Evolutionary conservation across 2,113 vertebrate species (phyloP).

Genomic region (Sebastes schlegelii): DNA sequence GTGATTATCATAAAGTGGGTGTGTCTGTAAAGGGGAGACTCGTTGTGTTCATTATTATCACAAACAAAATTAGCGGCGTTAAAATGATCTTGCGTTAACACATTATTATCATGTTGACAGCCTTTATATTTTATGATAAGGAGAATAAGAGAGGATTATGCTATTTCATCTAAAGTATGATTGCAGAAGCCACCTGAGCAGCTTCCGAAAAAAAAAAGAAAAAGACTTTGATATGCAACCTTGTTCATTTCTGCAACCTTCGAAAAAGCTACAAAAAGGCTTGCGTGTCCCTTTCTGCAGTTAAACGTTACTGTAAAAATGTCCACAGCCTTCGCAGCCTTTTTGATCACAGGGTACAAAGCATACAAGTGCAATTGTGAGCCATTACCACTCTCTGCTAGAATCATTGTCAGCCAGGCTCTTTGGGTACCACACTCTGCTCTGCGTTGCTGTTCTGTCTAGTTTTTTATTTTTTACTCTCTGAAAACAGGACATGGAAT

Average conservation of each 20-base stretch:
- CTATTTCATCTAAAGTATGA: slow-evolving; percentile 6
- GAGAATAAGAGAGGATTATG: background rate
- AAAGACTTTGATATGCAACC: background rate
- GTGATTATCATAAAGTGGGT: too few species aligned
- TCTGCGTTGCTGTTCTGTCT: slow-evolving; percentile 19
- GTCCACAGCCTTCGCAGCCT: slow-evolving; percentile 46
- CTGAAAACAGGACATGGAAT: slow-evolving; percentile 36
- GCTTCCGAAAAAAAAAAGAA: background rate
- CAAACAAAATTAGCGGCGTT: too few species aligned
- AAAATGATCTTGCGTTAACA: too few species aligned
- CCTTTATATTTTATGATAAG: background rate
- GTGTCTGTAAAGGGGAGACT: too few species aligned
- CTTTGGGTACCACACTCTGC: slow-evolving; percentile 26
- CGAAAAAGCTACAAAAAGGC: slow-evolving; percentile 1
- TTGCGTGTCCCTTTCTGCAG: slow-evolving; percentile 1
- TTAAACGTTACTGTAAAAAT: slow-evolving; percentile 46
- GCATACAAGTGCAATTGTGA: slow-evolving; percentile 63
- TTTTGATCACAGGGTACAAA: slow-evolving; percentile 63
- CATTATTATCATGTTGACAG: too few species aligned
- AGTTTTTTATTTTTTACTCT: slow-evolving; percentile 32
- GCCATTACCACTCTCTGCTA: slow-evolving; percentile 64
- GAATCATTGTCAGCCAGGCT: slow-evolving; percentile 68
- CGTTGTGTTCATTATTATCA: too few species aligned
- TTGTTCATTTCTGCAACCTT: slow-evolving; percentile 12
- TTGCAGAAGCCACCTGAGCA: background rate